A percentile compares a stretch with the other conserved stretches of the same genome.
Conservation (phyloP, 2,888 invertebrate genomes). For the Meloe dianella region DNA sequence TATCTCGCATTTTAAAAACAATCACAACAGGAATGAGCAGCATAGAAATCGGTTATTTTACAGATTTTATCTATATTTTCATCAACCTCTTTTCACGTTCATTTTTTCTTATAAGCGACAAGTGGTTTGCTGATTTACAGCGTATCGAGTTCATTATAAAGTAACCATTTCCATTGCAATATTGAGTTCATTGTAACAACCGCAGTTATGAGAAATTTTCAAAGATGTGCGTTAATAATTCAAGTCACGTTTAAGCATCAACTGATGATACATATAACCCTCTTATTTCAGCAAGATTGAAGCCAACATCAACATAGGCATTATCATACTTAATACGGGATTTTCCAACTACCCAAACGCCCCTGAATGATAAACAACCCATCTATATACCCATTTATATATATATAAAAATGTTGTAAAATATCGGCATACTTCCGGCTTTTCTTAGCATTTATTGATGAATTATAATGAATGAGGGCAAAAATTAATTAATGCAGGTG, state of each 20-base stretch:
- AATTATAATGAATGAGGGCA: too few relatives aligned
- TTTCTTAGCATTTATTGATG: too few relatives aligned
- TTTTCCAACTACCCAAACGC: neutral
- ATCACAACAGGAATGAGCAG: neutral
- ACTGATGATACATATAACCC: neutral
- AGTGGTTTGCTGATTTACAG: conserved; percentile 14
- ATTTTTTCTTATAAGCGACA: neutral
- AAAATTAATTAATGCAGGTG: neutral
- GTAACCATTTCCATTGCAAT: conserved; percentile 16
- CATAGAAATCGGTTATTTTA: conserved; percentile 14
- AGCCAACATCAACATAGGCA: conserved; percentile 3
- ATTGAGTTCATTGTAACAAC: neutral
- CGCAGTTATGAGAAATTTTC: neutral
- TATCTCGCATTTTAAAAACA: neutral
- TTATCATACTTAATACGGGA: neutral
- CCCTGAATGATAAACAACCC: neutral
- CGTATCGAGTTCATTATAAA: conserved; percentile 21
- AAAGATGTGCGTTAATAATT: conserved; percentile 18
- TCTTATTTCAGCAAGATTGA: conserved; percentile 3
- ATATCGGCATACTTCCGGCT: too few relatives aligned
- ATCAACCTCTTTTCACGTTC: neutral
- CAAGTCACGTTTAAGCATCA: conserved; percentile 16
- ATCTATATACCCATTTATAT: neutral
- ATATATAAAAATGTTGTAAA: too few relatives aligned
- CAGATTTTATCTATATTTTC: neutral